Evolutionary conservation across 2,113 vertebrate genomes (phyloP).

Genomic region (Takifugu bimaculatus): DNA sequence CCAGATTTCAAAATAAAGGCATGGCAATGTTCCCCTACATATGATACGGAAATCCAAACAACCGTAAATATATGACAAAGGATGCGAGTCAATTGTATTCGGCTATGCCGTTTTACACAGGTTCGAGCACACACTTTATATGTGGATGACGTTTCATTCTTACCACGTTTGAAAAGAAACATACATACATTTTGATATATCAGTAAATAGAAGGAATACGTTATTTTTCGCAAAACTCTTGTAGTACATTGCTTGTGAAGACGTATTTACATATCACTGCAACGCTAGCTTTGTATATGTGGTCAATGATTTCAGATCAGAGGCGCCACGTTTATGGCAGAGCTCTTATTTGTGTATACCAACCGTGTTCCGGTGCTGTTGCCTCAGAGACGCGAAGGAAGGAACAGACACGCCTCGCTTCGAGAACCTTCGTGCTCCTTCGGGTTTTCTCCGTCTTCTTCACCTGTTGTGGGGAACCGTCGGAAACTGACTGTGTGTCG

Average conservation of each 20-base stretch:
- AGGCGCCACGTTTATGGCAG: not conserved
- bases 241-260: too few relatives aligned
- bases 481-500: not conserved
- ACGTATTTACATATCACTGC: too few relatives aligned
- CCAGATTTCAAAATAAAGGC: slow-evolving; percentile 1
- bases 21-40: not conserved
- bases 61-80: not conserved
- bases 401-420: not conserved
- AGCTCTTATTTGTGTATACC: not conserved
- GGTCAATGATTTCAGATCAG: too few relatives aligned
- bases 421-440: not conserved
- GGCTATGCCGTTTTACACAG: not conserved
- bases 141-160: too few relatives aligned
- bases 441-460: not conserved
- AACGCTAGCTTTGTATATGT: too few relatives aligned
- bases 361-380: not conserved
- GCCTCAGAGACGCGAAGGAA: not conserved
- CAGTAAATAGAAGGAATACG: too few relatives aligned
- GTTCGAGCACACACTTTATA: too few relatives aligned
- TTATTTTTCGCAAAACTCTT: too few relatives aligned
- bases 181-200: too few relatives aligned
- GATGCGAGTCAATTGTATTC: not conserved
- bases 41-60: not conserved
- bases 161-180: too few relatives aligned
- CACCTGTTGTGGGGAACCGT: not conserved